Evolutionary conservation across 2,797 vertebrate species (phyloP).

Genomic region (Lophius americanus): DNA sequence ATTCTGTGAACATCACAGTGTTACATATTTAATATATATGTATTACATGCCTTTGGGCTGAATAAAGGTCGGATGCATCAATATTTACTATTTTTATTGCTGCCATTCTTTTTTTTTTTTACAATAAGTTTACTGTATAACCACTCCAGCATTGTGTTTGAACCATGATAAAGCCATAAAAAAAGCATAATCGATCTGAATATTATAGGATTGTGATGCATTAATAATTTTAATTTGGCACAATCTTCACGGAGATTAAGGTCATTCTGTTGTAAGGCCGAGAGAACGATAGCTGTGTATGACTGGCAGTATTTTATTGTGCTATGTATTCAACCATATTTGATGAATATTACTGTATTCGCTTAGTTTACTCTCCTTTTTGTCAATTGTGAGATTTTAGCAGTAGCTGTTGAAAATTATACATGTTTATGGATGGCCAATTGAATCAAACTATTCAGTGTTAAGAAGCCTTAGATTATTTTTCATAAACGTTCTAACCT

Average conservation of each 20-base stretch:
- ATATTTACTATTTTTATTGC: constrained; percentile 47
- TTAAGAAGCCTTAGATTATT: too few relatives aligned
- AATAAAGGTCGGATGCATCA: constrained; percentile 6
- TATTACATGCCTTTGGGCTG: constrained; percentile 20
- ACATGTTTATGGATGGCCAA: too few relatives aligned
- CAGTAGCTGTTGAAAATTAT: neutral
- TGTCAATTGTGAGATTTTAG: neutral
- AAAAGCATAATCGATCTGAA: neutral
- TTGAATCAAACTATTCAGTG: too few relatives aligned
- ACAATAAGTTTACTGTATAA: constrained; percentile 20
- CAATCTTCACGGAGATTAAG: neutral
- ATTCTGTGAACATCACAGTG: constrained; percentile 29
- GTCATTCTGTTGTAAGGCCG: neutral
- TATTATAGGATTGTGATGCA: neutral
- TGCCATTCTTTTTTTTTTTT: constrained; percentile 29
- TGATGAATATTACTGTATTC: constrained; percentile 25
- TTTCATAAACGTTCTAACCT: too few relatives aligned
- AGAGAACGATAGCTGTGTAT: neutral
- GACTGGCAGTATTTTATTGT: neutral
- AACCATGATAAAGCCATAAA: constrained; percentile 1
- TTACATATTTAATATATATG: constrained; percentile 42
- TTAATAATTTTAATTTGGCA: neutral
- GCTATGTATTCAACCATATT: neutral
- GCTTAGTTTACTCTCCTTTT: neutral
- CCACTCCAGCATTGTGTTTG: neutral